Conservation (phyloP, 2,888 invertebrate genomes). For the Pseudococcus viburni region DNA sequence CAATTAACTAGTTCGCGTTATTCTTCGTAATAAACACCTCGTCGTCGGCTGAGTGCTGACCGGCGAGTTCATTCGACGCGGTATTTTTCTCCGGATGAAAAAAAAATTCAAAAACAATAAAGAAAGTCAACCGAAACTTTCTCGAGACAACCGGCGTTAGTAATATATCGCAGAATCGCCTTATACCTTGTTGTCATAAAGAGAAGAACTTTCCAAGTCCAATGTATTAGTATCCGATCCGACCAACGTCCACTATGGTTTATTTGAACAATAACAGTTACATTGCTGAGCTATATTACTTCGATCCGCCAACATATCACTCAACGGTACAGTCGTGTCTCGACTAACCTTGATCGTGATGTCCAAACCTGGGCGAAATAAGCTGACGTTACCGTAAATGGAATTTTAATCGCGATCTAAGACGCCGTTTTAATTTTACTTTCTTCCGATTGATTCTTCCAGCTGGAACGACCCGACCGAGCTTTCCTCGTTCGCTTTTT, state of each 20-base stretch:
- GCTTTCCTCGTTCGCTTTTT: conserved; percentile 33
- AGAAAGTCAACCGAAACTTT: conserved; percentile 52
- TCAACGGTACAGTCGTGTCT: conserved; percentile 48
- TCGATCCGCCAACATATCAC: conserved; percentile 38
- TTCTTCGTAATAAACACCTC: conserved; percentile 60
- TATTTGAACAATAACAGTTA: conserved; percentile 47
- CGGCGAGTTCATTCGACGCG: background rate
- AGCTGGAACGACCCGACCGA: background rate
- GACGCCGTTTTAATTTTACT: conserved; percentile 42
- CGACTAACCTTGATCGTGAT: conserved; percentile 63
- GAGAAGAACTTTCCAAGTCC: conserved; percentile 42
- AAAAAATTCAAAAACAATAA: conserved; percentile 48
- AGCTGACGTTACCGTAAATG: conserved; percentile 58
- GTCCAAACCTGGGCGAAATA: conserved; percentile 45
- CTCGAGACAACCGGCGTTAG: conserved; percentile 4
- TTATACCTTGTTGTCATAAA: conserved; percentile 35
- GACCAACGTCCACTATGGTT: conserved; percentile 22
- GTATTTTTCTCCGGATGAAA: background rate
- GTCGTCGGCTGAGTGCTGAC: background rate
- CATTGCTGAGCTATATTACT: conserved; percentile 9
- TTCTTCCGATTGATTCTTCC: conserved; percentile 46
- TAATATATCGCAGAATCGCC: conserved; percentile 37
- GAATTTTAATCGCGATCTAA: conserved; percentile 59
- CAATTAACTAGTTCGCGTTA: conserved; percentile 59
- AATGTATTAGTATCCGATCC: background rate